These are phyloP conservation scores for Acomys russatus DNA, from an alignment of 2,797 vertebrate species.

Conservation along the genomic window DNA sequence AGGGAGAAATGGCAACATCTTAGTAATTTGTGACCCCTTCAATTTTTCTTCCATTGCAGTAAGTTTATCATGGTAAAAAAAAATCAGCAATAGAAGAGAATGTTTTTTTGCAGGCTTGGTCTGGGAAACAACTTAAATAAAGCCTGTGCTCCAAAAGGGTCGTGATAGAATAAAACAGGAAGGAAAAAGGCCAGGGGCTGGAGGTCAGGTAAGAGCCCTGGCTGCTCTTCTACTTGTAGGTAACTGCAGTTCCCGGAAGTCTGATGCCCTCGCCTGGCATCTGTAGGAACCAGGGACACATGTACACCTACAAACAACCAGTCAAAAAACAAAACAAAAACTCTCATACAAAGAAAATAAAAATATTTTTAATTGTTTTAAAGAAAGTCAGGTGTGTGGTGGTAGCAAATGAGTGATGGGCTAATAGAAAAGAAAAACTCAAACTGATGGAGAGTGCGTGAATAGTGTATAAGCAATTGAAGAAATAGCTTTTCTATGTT, in stretches of 20 bases:
- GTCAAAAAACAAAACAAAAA: background rate
- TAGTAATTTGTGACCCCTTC: constrained; percentile 10
- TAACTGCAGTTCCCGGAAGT: background rate
- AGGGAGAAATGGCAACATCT: constrained; percentile 23
- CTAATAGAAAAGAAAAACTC: constrained; percentile 10
- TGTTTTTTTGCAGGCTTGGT: background rate
- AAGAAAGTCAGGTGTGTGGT: background rate
- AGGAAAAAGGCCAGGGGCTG: background rate
- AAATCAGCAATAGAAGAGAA: background rate
- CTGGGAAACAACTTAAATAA: background rate
- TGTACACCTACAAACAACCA: background rate
- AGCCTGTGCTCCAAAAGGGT: background rate
- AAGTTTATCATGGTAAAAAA: background rate
- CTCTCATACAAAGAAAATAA: background rate
- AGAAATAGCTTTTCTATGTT: background rate
- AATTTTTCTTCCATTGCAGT: constrained; percentile 16
- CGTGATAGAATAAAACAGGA: background rate
- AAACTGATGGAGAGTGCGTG: background rate
- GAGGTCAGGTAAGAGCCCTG: background rate
- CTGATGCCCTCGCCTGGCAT: background rate
- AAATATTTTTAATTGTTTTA: background rate
- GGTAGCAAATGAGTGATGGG: background rate
- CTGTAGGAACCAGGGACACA: background rate
- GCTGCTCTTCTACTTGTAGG: background rate
- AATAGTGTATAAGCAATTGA: background rate